These are phyloP conservation scores for Chaunax sp. DNA, from an alignment of 2,797 vertebrate species.

Conservation along the genomic window DNA sequence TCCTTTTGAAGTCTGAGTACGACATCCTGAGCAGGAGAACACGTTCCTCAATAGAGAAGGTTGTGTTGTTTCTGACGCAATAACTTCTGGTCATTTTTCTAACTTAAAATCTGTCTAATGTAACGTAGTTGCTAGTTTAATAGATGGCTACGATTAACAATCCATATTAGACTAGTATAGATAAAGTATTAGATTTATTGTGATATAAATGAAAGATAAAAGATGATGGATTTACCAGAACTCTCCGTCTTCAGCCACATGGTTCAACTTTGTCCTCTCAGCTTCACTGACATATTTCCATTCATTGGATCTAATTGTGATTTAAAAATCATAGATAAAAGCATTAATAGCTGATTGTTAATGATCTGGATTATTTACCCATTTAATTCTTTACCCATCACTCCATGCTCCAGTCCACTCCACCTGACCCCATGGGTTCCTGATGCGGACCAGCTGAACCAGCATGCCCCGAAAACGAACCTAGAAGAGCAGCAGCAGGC, in stretches of 20 bases:
- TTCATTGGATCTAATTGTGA: slow-evolving; percentile 76
- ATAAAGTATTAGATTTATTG: background rate
- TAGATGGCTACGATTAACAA: background rate
- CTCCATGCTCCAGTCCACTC: slow-evolving; percentile 95
- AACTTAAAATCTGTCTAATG: too few species aligned
- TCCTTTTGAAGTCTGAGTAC: slow-evolving; percentile 75
- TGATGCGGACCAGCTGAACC: slow-evolving; percentile 88
- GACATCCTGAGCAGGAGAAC: slow-evolving; percentile 78
- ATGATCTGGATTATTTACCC: background rate
- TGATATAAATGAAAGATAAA: background rate
- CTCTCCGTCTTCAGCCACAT: slow-evolving; percentile 82
- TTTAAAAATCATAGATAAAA: background rate
- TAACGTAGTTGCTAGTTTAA: background rate
- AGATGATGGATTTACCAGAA: slow-evolving; percentile 78
- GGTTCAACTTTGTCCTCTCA: slow-evolving; percentile 74
- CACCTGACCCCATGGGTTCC: slow-evolving; percentile 93
- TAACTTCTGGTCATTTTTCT: too few species aligned
- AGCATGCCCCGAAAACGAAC: slow-evolving; percentile 75
- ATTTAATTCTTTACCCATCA: slow-evolving; percentile 80
- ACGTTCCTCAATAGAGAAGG: background rate
- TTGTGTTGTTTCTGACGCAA: background rate
- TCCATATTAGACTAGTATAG: background rate
- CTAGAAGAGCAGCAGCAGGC: slow-evolving; percentile 64
- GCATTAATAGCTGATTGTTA: background rate
- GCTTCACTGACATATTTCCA: slow-evolving; percentile 71